These are phyloP conservation scores for Sepioteuthis lessoniana DNA, from an alignment of 2,888 invertebrate species.

Conservation along the genomic window DNA sequence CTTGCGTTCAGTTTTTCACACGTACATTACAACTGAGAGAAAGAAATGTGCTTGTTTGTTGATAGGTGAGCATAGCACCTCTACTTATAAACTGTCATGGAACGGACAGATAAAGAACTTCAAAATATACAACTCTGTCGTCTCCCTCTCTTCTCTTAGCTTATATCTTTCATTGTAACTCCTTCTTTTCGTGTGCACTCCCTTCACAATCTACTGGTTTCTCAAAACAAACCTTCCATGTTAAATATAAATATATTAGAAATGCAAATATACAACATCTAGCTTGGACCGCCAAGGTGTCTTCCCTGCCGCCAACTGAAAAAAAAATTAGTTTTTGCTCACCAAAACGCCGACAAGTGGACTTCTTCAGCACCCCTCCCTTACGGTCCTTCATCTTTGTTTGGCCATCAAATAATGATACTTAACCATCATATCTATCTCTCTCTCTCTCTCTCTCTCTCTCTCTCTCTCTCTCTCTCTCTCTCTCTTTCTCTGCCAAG, in stretches of 20 bases:
- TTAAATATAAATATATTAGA: constrained; percentile 2
- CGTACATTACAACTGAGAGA: background rate
- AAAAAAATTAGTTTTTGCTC: background rate
- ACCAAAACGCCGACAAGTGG: background rate
- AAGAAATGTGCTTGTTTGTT: background rate
- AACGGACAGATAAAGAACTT: background rate
- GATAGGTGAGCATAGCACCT: background rate
- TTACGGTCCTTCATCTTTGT: background rate
- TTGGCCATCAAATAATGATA: too few species aligned
- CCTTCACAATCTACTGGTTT: background rate
- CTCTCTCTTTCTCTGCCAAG: background rate
- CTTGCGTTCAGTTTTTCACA: too few species aligned
- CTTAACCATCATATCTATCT: background rate
- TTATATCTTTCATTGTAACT: background rate
- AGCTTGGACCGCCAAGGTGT: background rate
- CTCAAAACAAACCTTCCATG: background rate
- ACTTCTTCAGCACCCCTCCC: background rate
- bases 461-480: background rate
- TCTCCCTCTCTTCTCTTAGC: background rate
- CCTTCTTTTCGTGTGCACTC: background rate
- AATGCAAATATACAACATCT: background rate
- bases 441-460: background rate
- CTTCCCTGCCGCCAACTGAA: background rate
- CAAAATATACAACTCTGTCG: background rate
- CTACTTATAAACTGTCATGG: too few species aligned